Evolutionary conservation across 2,797 vertebrate species (phyloP).

Genomic region (Neomorphus geoffroyi): DNA sequence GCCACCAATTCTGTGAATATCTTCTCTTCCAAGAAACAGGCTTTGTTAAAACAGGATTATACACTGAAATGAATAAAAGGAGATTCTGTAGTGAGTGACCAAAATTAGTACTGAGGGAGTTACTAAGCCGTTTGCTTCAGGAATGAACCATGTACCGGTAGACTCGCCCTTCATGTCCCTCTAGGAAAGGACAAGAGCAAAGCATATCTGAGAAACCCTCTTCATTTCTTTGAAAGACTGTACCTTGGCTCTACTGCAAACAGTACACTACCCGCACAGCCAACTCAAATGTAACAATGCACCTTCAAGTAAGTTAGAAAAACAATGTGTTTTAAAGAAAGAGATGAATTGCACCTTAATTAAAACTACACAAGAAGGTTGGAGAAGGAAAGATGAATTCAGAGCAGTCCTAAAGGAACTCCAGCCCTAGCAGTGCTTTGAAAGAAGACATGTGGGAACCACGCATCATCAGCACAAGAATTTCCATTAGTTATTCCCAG

Average conservation of each 20-base stretch:
- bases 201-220: neutral
- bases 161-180: neutral
- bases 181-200: neutral
- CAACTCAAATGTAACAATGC: neutral
- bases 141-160: neutral
- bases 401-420: neutral
- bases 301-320: neutral
- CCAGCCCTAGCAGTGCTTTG: neutral
- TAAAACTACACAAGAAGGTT: neutral
- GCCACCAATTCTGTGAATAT: neutral
- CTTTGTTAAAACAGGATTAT: neutral
- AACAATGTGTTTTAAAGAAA: neutral
- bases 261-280: fast-evolving
- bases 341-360: neutral
- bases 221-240: neutral
- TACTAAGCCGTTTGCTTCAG: neutral
- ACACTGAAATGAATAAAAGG: neutral
- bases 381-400: neutral
- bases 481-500: neutral
- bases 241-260: neutral
- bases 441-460: fast-evolving
- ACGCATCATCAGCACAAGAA: neutral
- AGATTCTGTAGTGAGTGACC: neutral
- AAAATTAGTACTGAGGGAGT: neutral
- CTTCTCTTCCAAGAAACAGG: neutral